Base-by-base conservation (phyloP, 1,140 invertebrate species). In the Aphidius gifuensis region DNA sequence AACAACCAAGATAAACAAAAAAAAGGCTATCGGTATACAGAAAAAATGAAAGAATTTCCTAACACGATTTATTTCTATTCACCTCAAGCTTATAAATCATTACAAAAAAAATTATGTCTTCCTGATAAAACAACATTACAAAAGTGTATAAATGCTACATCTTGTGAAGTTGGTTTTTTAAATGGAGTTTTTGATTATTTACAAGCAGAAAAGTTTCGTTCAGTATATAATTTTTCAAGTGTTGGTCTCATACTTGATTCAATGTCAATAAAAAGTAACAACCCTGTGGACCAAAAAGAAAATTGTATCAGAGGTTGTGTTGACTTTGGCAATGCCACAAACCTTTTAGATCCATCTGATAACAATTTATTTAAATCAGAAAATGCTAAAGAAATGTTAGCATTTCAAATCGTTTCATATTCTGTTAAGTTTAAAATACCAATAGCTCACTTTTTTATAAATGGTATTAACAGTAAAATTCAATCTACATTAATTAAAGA, bases 321-420 rank as follows among this genome's bases (percentile, higher is more conserved):
- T 11, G 48, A 49, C 21, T 49, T 16, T 49, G 48, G 48, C 6
- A 16, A 11, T 16, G 48, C 21, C 21, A 21, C 9, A 6, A 3
- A 21, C 6, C 3, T 16, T 2, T 5, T 49, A 2, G 21, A 5
- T 49, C 3, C 21, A 4, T 6, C 11, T 16, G 11, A 16, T 49
- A 16, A 49, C 1, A 1, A 3, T 23, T 23, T 23, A 3, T 2
- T 16, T 6, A 49, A 16, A 21, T 16, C 48, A 49, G 11, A 51
- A 6, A 16, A 7, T 16, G 53, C 53, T 32, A 4, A 54, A 54
- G 53, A 54, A 42, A 54, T 54, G 53, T 38, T 54, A 9, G 53
- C 53, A 16, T 54, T 54, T 6, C 53, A 54, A 54, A 54, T 54
- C 38, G 53, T 54, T 6, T 54, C 53, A 32, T 54, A 32, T 5